These are phyloP conservation scores for Tenualosa thibaudeaui DNA, from an alignment of 2,797 vertebrate genomes.

Conservation along the genomic window DNA sequence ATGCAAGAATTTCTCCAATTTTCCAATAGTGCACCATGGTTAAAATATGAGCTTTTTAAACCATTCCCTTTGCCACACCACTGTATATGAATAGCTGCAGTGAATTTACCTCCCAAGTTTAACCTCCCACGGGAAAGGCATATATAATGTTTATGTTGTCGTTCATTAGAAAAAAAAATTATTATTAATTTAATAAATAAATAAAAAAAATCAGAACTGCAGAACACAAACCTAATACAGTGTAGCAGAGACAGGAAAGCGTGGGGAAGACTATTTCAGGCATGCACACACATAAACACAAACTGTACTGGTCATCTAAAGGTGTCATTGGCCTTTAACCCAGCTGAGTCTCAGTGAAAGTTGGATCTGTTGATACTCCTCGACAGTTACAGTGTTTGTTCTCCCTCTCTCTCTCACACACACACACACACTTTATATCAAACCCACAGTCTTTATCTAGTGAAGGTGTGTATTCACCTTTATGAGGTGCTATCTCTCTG, in stretches of 20 bases:
- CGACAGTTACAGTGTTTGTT: not conserved
- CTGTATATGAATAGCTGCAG: not conserved
- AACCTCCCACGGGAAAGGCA: not conserved
- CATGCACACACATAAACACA: not conserved
- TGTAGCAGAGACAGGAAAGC: too few relatives aligned
- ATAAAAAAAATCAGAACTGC: not conserved
- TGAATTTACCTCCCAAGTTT: not conserved
- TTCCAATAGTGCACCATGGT: conserved; percentile 66
- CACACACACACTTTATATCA: not conserved
- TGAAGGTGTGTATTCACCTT: not conserved
- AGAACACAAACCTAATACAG: too few relatives aligned
- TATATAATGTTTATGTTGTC: not conserved
- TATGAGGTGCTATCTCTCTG: not conserved
- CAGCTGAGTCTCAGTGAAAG: not conserved
- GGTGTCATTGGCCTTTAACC: not conserved
- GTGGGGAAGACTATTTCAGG: not conserved
- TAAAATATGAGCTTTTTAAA: conserved; percentile 62
- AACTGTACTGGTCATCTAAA: not conserved
- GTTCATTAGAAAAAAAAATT: not conserved
- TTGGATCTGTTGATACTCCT: not conserved
- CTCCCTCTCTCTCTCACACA: not conserved
- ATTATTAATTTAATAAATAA: not conserved
- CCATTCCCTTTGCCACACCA: not conserved
- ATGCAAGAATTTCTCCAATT: conserved; percentile 66
- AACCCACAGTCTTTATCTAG: not conserved